Base-by-base conservation (phyloP, 2,888 invertebrate species). In the Lithophane ornitopus region DNA sequence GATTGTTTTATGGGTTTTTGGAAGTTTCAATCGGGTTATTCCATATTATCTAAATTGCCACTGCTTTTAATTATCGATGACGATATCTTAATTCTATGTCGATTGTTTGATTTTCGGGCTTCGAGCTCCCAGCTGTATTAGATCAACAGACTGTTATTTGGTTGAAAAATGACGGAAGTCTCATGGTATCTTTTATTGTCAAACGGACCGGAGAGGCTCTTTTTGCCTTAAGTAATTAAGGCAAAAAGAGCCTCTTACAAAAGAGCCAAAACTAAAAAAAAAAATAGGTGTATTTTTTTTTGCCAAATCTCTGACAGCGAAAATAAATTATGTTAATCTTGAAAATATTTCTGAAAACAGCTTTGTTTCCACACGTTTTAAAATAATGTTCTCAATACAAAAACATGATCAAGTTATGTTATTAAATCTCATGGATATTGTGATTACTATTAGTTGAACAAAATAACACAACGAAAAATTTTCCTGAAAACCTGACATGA, bases 1-100 rank as follows among this genome's bases (percentile, higher is more conserved):
- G 26, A 81, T 76, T 16, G 46, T 66, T 81, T 76, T 78, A 81
- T 61, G 46, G 28, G 16, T 41, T 59, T 75, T 54, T 28, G 28
- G 59, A 26, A 61, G 75, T 59, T 46, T 54, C 34, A 49, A 19
- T 81, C 22, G 46, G 62, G 46, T 54, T 65, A 65, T 74, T 59
- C 19, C 58, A 59, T 52, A 0, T n/a, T 70, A 71, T 76, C 72
- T 79, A 61, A 80, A 72, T 77, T 72, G 61, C 46, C 22, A n/a
- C 52, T 54, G 19, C 8, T 34, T 61, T 71, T 61, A 16, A 70
- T 44, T 63, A 79, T 71, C 1, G 26, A 34, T 41, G 1, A 0
- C 3, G 8, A 12, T 59, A 44, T 52, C 22, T 44, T 52, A 59
- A 39, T 28, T 49, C 16, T 66, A 44, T 39, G n/a, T 56, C 4